A percentile compares a stretch with the other conserved stretches of the same genome.
These are phyloP conservation scores for Dascyllus trimaculatus DNA, from an alignment of 2,113 vertebrate species.

Conservation along the genomic window DNA sequence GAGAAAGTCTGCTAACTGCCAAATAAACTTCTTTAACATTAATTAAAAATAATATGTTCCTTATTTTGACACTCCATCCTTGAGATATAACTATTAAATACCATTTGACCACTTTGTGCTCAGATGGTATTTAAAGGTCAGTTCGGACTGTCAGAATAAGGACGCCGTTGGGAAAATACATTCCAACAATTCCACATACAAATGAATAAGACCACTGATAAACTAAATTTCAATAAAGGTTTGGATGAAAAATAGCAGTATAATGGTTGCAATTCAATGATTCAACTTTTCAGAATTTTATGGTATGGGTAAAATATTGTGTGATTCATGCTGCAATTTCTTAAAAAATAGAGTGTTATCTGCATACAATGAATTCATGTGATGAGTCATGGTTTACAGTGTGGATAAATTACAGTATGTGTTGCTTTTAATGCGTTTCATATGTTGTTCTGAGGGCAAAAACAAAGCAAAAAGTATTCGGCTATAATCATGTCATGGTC, in stretches of 20 bases:
- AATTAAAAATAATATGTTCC: constrained; percentile 1
- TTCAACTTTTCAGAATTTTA: constrained; percentile 66
- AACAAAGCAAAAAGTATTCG: constrained; percentile 26
- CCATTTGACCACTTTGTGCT: constrained; percentile 46
- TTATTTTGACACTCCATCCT: constrained; percentile 42
- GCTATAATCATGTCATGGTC: constrained; percentile 38
- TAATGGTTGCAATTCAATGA: constrained; percentile 88
- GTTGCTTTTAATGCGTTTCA: constrained; percentile 27
- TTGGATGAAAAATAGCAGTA: constrained; percentile 87
- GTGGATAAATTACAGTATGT: constrained; percentile 50
- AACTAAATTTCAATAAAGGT: constrained; percentile 78
- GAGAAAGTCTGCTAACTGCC: background rate
- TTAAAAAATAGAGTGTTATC: constrained; percentile 15
- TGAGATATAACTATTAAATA: constrained; percentile 54
- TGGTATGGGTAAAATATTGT: constrained; percentile 70
- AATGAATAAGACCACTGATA: constrained; percentile 77
- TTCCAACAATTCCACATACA: constrained; percentile 23
- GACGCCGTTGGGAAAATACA: constrained; percentile 21
- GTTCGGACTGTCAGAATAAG: constrained; percentile 64
- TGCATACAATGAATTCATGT: constrained; percentile 52
- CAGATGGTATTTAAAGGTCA: constrained; percentile 64
- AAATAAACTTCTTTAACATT: constrained; percentile 25
- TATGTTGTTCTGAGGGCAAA: constrained; percentile 27
- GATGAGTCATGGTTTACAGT: constrained; percentile 51
- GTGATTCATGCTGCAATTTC: constrained; percentile 71